Conservation (phyloP, 2,888 invertebrate species). For the Biston betularia region DNA sequence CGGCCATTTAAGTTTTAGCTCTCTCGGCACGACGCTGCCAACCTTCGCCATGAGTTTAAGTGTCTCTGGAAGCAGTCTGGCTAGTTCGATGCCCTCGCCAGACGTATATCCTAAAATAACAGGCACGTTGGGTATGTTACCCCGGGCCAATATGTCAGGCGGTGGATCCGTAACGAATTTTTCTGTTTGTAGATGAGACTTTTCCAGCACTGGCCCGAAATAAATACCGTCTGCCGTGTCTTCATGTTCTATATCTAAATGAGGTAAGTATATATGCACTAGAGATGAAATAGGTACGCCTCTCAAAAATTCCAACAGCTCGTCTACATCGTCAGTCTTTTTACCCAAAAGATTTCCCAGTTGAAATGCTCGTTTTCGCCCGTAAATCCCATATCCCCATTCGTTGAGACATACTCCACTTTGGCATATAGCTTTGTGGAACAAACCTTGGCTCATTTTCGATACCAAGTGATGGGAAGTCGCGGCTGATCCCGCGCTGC, state of each 20-base stretch:
- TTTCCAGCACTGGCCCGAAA: conserved; percentile 80
- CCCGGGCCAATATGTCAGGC: conserved; percentile 60
- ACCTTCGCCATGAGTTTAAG: conserved; percentile 53
- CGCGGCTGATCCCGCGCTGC: conserved; percentile 78
- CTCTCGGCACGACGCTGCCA: conserved; percentile 74
- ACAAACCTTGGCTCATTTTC: conserved; percentile 74
- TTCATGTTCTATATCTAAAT: conserved; percentile 55
- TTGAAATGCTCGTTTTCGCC: conserved; percentile 73
- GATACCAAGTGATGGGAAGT: conserved; percentile 75
- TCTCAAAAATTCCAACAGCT: conserved; percentile 70
- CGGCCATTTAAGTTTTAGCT: conserved; percentile 68
- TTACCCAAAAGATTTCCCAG: conserved; percentile 74
- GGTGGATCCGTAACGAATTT: conserved; percentile 70
- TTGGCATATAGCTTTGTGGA: conserved; percentile 81
- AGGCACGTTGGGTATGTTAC: conserved; percentile 67
- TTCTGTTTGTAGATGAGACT: conserved; percentile 57
- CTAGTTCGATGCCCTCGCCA: conserved; percentile 78
- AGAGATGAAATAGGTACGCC: conserved; percentile 63
- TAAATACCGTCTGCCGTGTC: conserved; percentile 70
- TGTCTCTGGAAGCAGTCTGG: conserved; percentile 60
- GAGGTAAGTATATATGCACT: conserved; percentile 69
- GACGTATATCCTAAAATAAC: conserved; percentile 77
- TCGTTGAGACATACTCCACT: conserved; percentile 80
- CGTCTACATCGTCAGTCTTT: conserved; percentile 68
- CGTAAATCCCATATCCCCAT: conserved; percentile 74